These are phyloP conservation scores for Drosophila lini DNA, from an alignment of 1,140 invertebrate genomes.

Conservation along the genomic window DNA sequence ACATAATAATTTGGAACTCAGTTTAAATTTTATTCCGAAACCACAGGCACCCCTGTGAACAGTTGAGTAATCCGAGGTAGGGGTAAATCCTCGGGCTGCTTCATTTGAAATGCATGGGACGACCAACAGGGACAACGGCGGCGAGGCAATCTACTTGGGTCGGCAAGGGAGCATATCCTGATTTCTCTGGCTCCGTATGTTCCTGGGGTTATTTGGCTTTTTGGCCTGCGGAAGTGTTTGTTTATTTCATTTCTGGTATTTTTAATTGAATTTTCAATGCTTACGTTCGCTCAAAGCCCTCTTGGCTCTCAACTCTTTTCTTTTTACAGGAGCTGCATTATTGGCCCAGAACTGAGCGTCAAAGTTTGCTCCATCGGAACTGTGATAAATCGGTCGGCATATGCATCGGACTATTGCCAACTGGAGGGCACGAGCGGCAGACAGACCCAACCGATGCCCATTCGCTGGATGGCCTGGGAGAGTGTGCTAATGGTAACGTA, in stretches of 20 bases:
- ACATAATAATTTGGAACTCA: neutral
- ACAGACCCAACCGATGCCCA: slow-evolving; percentile 87
- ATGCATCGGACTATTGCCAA: slow-evolving; percentile 89
- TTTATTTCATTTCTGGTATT: slow-evolving; percentile 79
- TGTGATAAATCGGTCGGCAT: slow-evolving; percentile 87
- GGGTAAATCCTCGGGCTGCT: slow-evolving; percentile 30
- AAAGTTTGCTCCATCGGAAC: slow-evolving; percentile 93
- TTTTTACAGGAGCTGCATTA: slow-evolving; percentile 92
- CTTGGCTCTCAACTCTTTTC: slow-evolving; percentile 25
- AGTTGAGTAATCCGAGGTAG: slow-evolving; percentile 27
- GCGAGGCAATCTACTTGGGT: slow-evolving; percentile 67
- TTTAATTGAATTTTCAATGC: slow-evolving; percentile 78
- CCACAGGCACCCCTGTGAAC: slow-evolving; percentile 48
- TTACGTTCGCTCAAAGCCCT: slow-evolving; percentile 40
- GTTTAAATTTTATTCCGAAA: neutral
- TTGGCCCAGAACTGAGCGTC: slow-evolving; percentile 90
- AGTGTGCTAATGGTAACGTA: slow-evolving; percentile 90
- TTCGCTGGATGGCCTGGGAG: slow-evolving; percentile 94
- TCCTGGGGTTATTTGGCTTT: slow-evolving; percentile 49
- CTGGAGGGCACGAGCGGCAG: slow-evolving; percentile 86
- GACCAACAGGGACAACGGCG: slow-evolving; percentile 30
- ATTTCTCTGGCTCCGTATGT: slow-evolving; percentile 26
- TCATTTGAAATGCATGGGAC: slow-evolving; percentile 72
- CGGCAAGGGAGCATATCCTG: slow-evolving; percentile 59
- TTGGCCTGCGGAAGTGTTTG: slow-evolving; percentile 72